Evolutionary conservation across 1,140 invertebrate genomes (phyloP), one percentile per base, ranked within the genome.

Genomic region (Drosophila simulans): DNA sequence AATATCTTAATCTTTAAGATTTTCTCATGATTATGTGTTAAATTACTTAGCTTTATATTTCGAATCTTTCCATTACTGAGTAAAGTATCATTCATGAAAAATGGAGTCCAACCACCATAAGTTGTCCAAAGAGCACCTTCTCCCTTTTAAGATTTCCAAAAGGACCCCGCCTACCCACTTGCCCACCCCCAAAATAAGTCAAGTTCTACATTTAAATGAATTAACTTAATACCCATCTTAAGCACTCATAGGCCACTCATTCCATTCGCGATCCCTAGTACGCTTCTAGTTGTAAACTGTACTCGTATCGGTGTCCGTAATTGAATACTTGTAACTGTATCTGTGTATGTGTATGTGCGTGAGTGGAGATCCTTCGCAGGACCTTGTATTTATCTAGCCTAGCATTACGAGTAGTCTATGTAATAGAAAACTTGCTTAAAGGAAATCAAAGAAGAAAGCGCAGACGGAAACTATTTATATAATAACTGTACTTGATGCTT

Each of bases 401-500:
- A 75, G 48, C 72, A 74, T 56, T 75, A 75, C 53, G 59, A 75
- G 59, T 75, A 75, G 71, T 77, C 68, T 66, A 68, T 74, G 62
- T 73, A 77, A 66, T 77, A 81, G 78, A 76, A 58, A 51, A 77
- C 59, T 81, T 77, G 66, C 66, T 79, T 77, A 88, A 78, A 69
- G 56, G 39, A 82, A 78, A 88, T 86, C 82, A 85, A 85, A 85
- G 83, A 84, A 34, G 77, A 72, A 64, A 42, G 66, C 51, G 55
- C 40, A 64, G 62, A 77, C 53, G 58, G 62, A 76, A 88, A 82
- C 82, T 88, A 82, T 82, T 86, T 86, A 83, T 86, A 86, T 69
- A 42, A 82, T 72, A 76, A 86, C 51, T 86, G 82, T 86, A 88
- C 82, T 88, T 86, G 82, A 86, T 88, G 83, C 82, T 86, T 86